A percentile compares a stretch with the other conserved stretches of the same genome.
Evolutionary conservation across 2,888 invertebrate genomes (phyloP).

Genomic region (Nasonovia ribisnigri): DNA sequence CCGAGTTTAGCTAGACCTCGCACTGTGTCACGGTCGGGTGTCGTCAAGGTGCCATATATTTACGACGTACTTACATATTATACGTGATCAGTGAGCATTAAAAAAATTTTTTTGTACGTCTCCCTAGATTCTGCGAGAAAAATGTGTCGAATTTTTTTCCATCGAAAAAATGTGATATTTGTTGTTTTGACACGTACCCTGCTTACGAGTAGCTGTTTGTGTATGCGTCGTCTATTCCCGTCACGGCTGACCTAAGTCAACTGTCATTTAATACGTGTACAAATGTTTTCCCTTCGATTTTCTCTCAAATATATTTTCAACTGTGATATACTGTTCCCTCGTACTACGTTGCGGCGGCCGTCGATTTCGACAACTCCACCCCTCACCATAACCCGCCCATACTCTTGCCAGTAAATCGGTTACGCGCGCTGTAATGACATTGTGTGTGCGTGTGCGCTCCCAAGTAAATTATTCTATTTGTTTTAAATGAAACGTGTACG

Average conservation of each 20-base stretch:
- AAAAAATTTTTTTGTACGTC: not conserved
- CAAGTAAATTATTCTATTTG: constrained; percentile 34
- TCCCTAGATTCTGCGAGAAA: not conserved
- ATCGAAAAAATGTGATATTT: constrained; percentile 3
- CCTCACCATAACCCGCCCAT: not conserved
- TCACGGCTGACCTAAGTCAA: not conserved
- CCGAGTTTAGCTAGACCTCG: constrained; percentile 53
- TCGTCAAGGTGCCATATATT: constrained; percentile 33
- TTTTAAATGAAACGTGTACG: constrained; percentile 24
- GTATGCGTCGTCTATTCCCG: not conserved
- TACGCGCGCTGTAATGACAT: not conserved
- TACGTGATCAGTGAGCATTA: not conserved
- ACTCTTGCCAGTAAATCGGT: constrained; percentile 10
- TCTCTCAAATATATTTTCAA: not conserved
- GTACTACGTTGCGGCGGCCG: not conserved
- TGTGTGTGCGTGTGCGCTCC: not conserved
- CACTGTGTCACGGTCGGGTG: not conserved
- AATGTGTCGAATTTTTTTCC: not conserved
- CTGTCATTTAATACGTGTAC: not conserved
- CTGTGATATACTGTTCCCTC: constrained; percentile 9
- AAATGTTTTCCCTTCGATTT: not conserved
- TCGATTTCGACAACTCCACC: not conserved
- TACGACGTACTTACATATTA: not conserved
- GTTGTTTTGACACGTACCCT: not conserved
- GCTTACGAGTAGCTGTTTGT: not conserved